Percentiles rank a stretch among this genome's conserved stretches.
Evolutionary conservation across 1,140 invertebrate genomes (phyloP).

Genomic region (Himalopsyche phryganea): DNA sequence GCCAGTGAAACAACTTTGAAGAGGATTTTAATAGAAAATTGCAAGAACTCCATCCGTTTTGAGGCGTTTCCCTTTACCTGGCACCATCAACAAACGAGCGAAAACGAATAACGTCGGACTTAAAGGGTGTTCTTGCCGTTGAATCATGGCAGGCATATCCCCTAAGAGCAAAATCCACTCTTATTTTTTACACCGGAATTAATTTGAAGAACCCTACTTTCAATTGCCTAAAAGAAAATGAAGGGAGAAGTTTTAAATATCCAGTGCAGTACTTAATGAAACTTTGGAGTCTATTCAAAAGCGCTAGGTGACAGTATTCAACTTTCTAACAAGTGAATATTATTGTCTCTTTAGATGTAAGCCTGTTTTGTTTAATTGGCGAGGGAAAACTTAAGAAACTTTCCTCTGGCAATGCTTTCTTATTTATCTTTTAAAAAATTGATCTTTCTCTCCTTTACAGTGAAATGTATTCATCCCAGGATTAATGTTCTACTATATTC

Average conservation of each 20-base stretch:
- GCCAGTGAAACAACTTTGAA: too few species aligned
- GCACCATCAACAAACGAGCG: neutral
- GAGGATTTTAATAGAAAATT: neutral
- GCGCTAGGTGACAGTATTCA: too few species aligned
- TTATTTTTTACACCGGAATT: neutral
- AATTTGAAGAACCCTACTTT: neutral
- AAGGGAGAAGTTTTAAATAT: neutral
- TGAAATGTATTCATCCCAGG: too few species aligned
- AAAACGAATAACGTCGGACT: slow-evolving; percentile 1
- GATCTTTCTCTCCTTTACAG: too few species aligned
- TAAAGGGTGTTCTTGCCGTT: neutral
- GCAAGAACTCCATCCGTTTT: neutral
- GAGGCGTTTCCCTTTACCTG: neutral
- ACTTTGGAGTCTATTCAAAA: neutral
- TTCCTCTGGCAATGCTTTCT: too few species aligned
- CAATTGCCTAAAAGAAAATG: neutral
- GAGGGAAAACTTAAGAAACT: too few species aligned
- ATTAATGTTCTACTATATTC: too few species aligned
- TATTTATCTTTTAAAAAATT: too few species aligned
- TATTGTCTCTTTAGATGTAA: too few species aligned
- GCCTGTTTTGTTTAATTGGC: too few species aligned
- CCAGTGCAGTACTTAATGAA: slow-evolving; percentile 1
- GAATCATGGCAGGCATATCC: neutral
- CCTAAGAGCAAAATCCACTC: neutral
- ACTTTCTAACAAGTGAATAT: too few species aligned